Percentiles rank a stretch among this genome's conserved stretches.
Conservation (phyloP, 2,888 invertebrate genomes). For the Nyleta sp. region DNA sequence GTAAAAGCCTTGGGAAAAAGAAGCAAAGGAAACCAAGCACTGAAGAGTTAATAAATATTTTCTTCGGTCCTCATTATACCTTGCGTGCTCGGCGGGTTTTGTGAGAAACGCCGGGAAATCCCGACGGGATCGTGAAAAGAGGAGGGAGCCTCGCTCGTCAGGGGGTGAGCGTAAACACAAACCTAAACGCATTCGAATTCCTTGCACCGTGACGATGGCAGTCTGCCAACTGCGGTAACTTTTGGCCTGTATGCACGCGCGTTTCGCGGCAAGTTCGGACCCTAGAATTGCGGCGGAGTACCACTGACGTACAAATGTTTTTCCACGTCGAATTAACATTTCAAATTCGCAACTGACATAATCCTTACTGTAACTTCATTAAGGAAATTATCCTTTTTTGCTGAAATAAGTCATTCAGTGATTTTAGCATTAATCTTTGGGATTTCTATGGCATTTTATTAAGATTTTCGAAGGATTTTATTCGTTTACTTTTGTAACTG, state of each 20-base stretch:
- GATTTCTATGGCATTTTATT: no score
- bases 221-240: slow-evolving; percentile 73
- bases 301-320: slow-evolving; percentile 35
- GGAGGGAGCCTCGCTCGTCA: slow-evolving; percentile 20
- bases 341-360: slow-evolving; percentile 22
- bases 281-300: slow-evolving; percentile 9
- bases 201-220: slow-evolving; percentile 73
- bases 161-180: slow-evolving; percentile 72
- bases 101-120: slow-evolving; percentile 45
- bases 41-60: slow-evolving; percentile 65
- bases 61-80: slow-evolving; percentile 57
- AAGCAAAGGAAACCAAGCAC: slow-evolving; percentile 29
- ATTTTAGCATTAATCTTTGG: no score
- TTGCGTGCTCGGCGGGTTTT: slow-evolving; percentile 46
- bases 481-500: no score
- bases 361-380: slow-evolving; percentile 31
- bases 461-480: no score
- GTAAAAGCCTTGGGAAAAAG: slow-evolving; percentile 27
- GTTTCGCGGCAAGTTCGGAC: slow-evolving; percentile 18
- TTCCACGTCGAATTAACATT: slow-evolving; percentile 29
- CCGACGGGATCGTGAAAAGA: slow-evolving; percentile 50
- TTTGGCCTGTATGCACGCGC: slow-evolving; percentile 58
- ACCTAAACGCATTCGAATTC: slow-evolving; percentile 74
- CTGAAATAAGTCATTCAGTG: no score
- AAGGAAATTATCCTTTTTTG: slow-evolving; percentile 28